Evolutionary conservation across 2,888 invertebrate genomes (phyloP), one percentile per base, ranked within the genome.

Genomic region (Cerastis leucographa): DNA sequence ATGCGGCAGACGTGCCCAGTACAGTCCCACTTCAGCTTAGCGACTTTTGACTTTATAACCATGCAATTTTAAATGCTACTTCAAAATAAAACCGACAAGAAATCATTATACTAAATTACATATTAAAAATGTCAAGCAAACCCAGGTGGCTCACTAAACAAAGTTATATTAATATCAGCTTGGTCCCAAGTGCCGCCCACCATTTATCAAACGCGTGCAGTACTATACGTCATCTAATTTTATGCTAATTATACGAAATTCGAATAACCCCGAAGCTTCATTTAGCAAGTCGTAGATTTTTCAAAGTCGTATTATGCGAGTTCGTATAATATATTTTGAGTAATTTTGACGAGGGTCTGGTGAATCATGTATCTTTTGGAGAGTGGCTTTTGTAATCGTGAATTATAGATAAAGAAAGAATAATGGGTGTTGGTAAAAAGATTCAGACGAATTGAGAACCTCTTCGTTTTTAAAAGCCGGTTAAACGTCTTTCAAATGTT

Each of bases 181-280:
- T 40, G 73, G 68, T 62, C 78, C 72, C 74, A 78, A 87, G 67
- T 81, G 25, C 66, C 40, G 2, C 64, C 19, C 66, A n/a, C 65
- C 74, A 78, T 84, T 88, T 87, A 88, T 88, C 87, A 88, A 68
- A 61, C 71, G 66, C 74, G 61, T 88, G 80, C 80, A 76, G 77
- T 82, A 73, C 76, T 70, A 82, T 64, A 71, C 74, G 69, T 70
- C 85, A 67, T 67, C 80, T 84, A 87, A 87, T 85, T 80, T 82
- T 85, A 87, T 88, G 85, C 49, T 80, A 88, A 87, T 87, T 88
- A 89, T 83, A 80, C 74, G 49, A 67, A 69, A 87, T 85, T 82
- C 70, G 49, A 67, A 74, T 84, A 87, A 69, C 78, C 74, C 69
- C 74, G 66, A 65, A 59, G 73, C 64, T 76, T 87, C 69, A 80